These are phyloP conservation scores for Pholis gunnellus DNA, from an alignment of 2,113 vertebrate species.

Conservation along the genomic window DNA sequence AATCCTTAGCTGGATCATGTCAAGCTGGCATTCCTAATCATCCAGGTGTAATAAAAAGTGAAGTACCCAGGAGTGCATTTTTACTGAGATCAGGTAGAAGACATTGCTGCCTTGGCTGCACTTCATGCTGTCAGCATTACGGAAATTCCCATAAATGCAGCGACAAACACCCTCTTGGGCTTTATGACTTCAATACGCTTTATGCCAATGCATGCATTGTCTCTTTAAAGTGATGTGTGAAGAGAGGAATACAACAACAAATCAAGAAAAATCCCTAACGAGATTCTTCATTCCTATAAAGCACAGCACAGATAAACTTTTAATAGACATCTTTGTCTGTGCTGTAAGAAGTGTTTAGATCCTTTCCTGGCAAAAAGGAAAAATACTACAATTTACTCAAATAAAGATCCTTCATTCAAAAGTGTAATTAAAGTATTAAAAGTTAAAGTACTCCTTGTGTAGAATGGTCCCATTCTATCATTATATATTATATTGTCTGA, in stretches of 20 bases:
- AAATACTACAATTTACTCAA: background rate
- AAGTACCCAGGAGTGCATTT: constrained; percentile 53
- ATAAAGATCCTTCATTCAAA: background rate
- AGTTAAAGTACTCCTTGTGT: background rate
- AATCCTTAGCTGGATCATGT: constrained; percentile 55
- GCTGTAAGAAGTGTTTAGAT: background rate
- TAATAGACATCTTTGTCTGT: background rate
- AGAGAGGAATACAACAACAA: constrained; percentile 25
- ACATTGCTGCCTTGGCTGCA: constrained; percentile 65
- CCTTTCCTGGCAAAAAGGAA: background rate
- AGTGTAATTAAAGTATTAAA: background rate
- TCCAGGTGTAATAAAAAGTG: constrained; percentile 59
- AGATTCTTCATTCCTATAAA: constrained; percentile 7
- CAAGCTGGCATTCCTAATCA: constrained; percentile 47
- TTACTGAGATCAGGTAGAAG: constrained; percentile 59
- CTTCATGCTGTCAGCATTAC: constrained; percentile 65
- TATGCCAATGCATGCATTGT: constrained; percentile 30
- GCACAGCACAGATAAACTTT: constrained; percentile 3
- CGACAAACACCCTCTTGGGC: constrained; percentile 53
- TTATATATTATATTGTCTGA: background rate
- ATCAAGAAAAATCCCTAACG: constrained; percentile 16
- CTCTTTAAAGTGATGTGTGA: constrained; percentile 40
- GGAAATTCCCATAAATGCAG: constrained; percentile 63
- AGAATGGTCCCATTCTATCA: background rate
- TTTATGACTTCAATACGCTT: constrained; percentile 45